Evolutionary conservation across 2,888 invertebrate species (phyloP), one percentile per base, ranked within the genome.

Genomic region (Troides aeacus): DNA sequence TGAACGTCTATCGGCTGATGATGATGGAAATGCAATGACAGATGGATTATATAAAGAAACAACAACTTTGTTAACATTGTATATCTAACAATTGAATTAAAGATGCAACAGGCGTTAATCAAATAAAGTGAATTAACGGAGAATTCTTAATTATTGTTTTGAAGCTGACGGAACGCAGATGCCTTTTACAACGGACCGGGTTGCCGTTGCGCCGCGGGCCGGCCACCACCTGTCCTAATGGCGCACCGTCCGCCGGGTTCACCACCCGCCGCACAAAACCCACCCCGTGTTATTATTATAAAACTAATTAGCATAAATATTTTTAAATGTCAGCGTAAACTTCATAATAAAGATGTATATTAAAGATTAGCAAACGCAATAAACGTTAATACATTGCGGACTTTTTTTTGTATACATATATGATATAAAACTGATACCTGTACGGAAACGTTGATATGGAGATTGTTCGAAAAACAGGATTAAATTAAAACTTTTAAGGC

Each of bases 131-230:
- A 65, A 69, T 69, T 64, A 65, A 64, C 69, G 56, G 57, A n/a
- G 46, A 65, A 69, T 58, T 62, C 57, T 62, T 65, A 69, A 62
- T 66, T 66, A 50, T 63, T 36, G 62, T 62, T 50, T 42, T 8
- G 57, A 64, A 46, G 64, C 53, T n/a, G 39, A 57, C 17, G 46
- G 46, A 62, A 62, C 62, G 67, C 71, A 71, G 64, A 70, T 70
- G 72, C 71, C 66, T 69, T 36, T 57, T 71, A 71, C 72, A 72
- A 70, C 71, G 68, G 68, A 66, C 66, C 23, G 61, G 53, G 67
- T 74, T 69, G 74, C 83, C 85, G 86, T 86, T 86, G 79, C 74
- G 87, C 89, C 87, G 69, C 76, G 74, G 84, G 87, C 85, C 71
- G 73, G 74, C 76, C 74, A 74, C 81, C 89, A 88, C 88, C 88